These are phyloP conservation scores for Metaphire vulgaris DNA, from an alignment of 1,140 invertebrate genomes.

Conservation along the genomic window DNA sequence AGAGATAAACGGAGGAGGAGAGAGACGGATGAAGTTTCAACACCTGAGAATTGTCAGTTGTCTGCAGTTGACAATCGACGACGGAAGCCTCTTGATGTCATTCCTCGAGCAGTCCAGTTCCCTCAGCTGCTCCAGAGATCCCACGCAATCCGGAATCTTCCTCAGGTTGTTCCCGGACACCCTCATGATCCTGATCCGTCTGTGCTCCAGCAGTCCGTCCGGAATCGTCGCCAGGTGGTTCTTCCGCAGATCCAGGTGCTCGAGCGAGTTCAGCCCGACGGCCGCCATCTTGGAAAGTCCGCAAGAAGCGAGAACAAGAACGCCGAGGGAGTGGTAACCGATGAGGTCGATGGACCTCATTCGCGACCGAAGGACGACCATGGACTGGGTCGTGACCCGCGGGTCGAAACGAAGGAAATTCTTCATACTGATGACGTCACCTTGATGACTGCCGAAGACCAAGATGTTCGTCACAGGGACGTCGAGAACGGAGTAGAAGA, in stretches of 20 bases:
- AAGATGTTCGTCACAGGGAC: constrained; percentile 17
- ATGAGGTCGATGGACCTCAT: constrained; percentile 9
- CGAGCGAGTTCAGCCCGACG: constrained; percentile 11
- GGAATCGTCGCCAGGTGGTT: constrained; percentile 19
- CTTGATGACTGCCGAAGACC: constrained; percentile 14
- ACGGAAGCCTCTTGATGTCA: constrained; percentile 16
- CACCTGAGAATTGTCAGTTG: background rate
- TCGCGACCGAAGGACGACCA: constrained; percentile 13
- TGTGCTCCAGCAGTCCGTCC: constrained; percentile 7
- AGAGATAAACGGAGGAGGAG: too few relatives aligned
- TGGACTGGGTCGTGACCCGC: constrained; percentile 7
- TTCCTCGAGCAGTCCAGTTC: constrained; percentile 16
- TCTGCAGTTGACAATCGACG: constrained; percentile 14
- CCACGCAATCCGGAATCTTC: constrained; percentile 18
- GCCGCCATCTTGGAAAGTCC: constrained; percentile 5
- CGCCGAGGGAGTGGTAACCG: constrained; percentile 8
- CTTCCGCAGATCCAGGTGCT: constrained; percentile 18
- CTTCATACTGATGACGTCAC: constrained; percentile 23
- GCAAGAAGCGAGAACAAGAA: constrained; percentile 22
- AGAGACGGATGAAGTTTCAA: too few relatives aligned
- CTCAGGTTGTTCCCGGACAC: constrained; percentile 22
- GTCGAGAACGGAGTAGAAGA: constrained; percentile 24
- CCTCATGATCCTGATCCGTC: constrained; percentile 16
- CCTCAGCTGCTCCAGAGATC: constrained; percentile 6
- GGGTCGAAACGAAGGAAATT: constrained; percentile 23